Conservation (phyloP, 2,113 vertebrate genomes). For the Agelaius tricolor region DNA sequence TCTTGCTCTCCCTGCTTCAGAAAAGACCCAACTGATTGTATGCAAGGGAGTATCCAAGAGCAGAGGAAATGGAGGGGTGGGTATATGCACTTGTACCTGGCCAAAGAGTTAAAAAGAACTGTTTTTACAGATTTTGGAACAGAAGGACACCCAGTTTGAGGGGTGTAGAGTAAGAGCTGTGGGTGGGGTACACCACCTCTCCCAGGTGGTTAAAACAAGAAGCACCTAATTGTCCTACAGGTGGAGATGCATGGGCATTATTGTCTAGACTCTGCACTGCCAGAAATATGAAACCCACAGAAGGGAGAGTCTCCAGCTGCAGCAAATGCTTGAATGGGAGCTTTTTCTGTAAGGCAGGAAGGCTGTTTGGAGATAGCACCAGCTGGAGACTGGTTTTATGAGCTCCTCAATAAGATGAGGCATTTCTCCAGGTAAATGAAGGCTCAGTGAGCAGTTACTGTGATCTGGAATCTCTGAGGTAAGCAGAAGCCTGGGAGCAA, state of each 20-base stretch:
- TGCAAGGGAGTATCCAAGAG: not conserved
- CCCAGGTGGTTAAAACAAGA: not conserved
- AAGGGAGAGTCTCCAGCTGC: not conserved
- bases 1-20: not conserved
- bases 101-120: not conserved
- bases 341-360: not conserved
- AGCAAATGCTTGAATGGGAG: not conserved
- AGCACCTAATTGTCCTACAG: not conserved
- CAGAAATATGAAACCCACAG: not conserved
- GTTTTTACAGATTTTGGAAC: not conserved
- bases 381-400: not conserved
- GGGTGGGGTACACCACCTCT: not conserved
- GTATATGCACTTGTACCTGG: not conserved
- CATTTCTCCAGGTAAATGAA: slow-evolving; percentile 14
- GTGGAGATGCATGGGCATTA: not conserved
- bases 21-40: not conserved
- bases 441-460: not conserved
- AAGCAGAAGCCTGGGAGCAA: slow-evolving; percentile 11
- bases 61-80: not conserved
- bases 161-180: not conserved
- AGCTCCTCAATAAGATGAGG: not conserved
- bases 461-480: not conserved
- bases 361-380: not conserved
- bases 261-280: not conserved
- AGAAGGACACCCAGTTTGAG: not conserved